phyloP scores from a whole-genome alignment of 1,140 invertebrate genomes.

The Orchesella cincta region DNA sequence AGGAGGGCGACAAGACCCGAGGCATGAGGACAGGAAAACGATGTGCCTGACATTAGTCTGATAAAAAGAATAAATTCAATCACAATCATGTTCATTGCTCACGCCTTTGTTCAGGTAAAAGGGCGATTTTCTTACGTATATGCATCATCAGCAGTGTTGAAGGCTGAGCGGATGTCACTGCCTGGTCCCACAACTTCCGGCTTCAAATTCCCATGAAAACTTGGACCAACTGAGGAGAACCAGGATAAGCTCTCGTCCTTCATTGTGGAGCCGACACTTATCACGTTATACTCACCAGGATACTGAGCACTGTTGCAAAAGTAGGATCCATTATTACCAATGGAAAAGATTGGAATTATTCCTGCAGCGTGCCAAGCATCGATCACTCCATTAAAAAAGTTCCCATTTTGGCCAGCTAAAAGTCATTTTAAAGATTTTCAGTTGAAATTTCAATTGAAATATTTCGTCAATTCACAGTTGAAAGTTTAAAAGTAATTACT shows the following conservation, averaged over 20 bases:
- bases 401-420: not conserved
- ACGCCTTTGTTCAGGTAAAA: conserved; percentile 22
- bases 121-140: too few relatives aligned
- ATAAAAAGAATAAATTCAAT: not conserved
- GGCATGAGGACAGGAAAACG: conserved; percentile 40
- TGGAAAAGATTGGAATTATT: conserved; percentile 44
- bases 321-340: conserved; percentile 36
- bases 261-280: conserved; percentile 10
- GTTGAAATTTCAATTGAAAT: not conserved
- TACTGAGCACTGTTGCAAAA: conserved; percentile 32
- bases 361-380: conserved; percentile 28
- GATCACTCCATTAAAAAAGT: conserved; percentile 27
- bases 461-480: too few relatives aligned
- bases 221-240: conserved; percentile 38
- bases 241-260: not conserved
- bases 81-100: not conserved
- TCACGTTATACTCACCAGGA: conserved; percentile 36
- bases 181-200: conserved; percentile 41
- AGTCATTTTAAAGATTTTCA: not conserved
- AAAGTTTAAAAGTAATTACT: too few relatives aligned
- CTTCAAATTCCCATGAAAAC: conserved; percentile 13
- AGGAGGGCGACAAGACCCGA: conserved; percentile 37
- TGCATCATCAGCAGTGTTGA: conserved; percentile 22
- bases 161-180: conserved; percentile 30
- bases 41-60: not conserved